A percentile compares a stretch with the other conserved stretches of the same genome.
Evolutionary conservation across 2,888 invertebrate genomes (phyloP).

Genomic region (Trichacis sp.): DNA sequence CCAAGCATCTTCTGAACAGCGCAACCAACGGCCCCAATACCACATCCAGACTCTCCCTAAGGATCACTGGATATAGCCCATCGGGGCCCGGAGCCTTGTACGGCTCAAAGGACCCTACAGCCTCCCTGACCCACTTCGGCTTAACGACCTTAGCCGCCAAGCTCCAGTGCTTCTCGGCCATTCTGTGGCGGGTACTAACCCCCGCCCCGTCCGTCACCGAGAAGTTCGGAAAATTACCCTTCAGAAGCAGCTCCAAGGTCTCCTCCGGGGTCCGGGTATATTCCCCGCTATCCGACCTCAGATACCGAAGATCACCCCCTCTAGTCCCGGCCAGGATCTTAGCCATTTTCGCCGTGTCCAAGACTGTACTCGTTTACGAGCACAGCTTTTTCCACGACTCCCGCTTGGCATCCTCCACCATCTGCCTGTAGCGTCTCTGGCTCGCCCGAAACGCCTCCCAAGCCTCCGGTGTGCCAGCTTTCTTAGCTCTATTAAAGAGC

Average conservation of each 20-base stretch:
- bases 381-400: slow-evolving; percentile 11
- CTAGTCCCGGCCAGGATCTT: slow-evolving; percentile 11
- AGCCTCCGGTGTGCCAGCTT: slow-evolving; percentile 2
- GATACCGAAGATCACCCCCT: slow-evolving; percentile 1
- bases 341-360: slow-evolving; percentile 11
- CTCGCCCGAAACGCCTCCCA: slow-evolving; percentile 6
- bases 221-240: slow-evolving; percentile 1
- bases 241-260: slow-evolving; percentile 11
- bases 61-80: slow-evolving; percentile 10
- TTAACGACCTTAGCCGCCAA: slow-evolving; percentile 3
- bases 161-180: background rate
- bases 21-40: slow-evolving; percentile 2
- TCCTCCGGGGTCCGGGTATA: slow-evolving; percentile 10
- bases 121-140: background rate
- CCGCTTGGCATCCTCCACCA: background rate
- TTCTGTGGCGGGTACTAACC: background rate
- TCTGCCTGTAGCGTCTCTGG: slow-evolving; percentile 5
- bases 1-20: background rate
- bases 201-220: background rate
- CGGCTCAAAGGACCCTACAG: too few relatives aligned
- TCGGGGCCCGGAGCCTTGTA: slow-evolving; percentile 8
- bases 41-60: too few relatives aligned
- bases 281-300: slow-evolving; percentile 2
- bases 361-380: slow-evolving; percentile 10
- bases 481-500: slow-evolving; percentile 9